A percentile compares a stretch with the other conserved stretches of the same genome.
Evolutionary conservation across 2,797 vertebrate species (phyloP).

Genomic region (Balearica regulorum): DNA sequence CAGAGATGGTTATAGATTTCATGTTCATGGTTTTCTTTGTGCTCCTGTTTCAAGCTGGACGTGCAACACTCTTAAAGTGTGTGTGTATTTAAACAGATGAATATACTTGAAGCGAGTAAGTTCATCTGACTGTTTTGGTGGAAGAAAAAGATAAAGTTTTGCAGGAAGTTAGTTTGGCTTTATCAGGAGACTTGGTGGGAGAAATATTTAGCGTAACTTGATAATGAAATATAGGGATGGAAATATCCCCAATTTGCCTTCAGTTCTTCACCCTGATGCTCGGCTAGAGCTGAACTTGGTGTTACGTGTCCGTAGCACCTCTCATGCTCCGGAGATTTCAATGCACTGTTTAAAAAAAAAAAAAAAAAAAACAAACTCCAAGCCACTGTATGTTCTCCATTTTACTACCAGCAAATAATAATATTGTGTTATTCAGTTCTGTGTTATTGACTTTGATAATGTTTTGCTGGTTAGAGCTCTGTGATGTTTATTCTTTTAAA

Average conservation of each 20-base stretch:
- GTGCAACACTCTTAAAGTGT: neutral
- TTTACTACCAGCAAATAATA: neutral
- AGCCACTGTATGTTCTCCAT: neutral
- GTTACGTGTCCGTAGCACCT: neutral
- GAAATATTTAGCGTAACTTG: neutral
- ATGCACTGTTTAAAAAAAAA: neutral
- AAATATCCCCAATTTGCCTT: neutral
- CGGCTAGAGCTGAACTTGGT: neutral
- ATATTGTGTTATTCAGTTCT: neutral
- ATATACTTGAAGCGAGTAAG: neutral
- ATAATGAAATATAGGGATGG: neutral
- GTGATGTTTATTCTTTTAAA: neutral
- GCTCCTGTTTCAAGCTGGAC: neutral
- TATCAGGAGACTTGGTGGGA: neutral
- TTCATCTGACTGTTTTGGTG: neutral
- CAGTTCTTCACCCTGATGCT: neutral
- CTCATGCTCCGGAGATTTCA: neutral
- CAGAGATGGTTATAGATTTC: neutral
- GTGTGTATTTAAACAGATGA: neutral
- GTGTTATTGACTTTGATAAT: neutral
- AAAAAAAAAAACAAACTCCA: neutral
- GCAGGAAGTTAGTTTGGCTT: neutral
- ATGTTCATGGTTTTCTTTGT: neutral
- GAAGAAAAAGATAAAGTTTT: neutral
- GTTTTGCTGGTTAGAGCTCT: neutral